phyloP scores from a whole-genome alignment of 2,888 invertebrate species.

The Drosophila borealis region DNA sequence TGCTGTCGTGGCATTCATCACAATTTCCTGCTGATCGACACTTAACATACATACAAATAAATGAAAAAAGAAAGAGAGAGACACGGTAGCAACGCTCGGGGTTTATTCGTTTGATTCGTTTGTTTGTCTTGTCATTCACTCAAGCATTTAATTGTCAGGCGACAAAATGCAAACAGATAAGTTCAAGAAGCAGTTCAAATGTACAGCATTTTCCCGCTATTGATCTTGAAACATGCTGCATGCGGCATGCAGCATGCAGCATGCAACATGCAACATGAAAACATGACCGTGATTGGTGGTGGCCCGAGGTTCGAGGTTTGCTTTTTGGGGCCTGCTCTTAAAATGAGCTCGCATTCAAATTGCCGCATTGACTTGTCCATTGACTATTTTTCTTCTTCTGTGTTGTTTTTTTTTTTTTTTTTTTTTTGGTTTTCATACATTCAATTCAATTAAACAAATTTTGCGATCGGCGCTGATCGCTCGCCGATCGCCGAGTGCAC shows the following conservation, averaged over 20 bases:
- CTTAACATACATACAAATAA: conserved; percentile 40
- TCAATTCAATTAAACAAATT: conserved; percentile 78
- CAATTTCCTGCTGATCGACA: conserved; percentile 71
- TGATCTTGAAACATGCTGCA: conserved; percentile 60
- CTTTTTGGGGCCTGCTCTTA: conserved; percentile 36
- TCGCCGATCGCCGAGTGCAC: conserved; percentile 58
- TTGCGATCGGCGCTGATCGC: conserved; percentile 57
- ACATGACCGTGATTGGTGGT: conserved; percentile 61
- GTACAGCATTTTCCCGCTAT: conserved; percentile 60
- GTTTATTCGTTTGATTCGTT: conserved; percentile 30
- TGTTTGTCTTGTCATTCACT: conserved; percentile 74
- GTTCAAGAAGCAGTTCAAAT: conserved; percentile 65
- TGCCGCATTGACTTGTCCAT: conserved; percentile 76
- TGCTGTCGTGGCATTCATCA: conserved; percentile 56
- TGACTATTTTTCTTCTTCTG: conserved; percentile 37
- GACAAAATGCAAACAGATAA: conserved; percentile 78
- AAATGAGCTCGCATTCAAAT: conserved; percentile 79
- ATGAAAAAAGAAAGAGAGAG: background rate
- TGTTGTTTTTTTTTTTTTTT: conserved; percentile 2
- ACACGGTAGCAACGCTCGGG: conserved; percentile 30
- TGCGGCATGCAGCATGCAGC: conserved; percentile 44
- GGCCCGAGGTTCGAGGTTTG: conserved; percentile 36
- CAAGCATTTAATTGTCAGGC: conserved; percentile 77
- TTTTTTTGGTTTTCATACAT: conserved; percentile 56
- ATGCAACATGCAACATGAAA: conserved; percentile 58